These are phyloP conservation scores for Sesamia nonagrioides DNA, from an alignment of 1,140 invertebrate genomes.

Conservation along the genomic window DNA sequence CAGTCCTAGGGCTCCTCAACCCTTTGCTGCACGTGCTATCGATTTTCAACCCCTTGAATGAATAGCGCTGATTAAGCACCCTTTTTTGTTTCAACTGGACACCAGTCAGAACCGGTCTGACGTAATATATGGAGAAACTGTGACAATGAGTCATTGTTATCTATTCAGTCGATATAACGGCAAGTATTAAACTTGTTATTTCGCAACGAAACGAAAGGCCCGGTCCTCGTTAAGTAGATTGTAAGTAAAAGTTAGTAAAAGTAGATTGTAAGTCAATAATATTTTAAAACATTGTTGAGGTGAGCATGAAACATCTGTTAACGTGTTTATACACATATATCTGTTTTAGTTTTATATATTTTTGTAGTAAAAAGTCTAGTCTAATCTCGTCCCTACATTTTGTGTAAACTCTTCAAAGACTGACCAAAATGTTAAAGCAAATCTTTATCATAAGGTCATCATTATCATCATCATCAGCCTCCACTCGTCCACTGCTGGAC, in stretches of 20 bases:
- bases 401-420: no score
- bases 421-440: no score
- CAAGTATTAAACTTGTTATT: constrained; percentile 41
- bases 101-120: constrained; percentile 14
- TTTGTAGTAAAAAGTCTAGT: no score
- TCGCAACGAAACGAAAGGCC: constrained; percentile 36
- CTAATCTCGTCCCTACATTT: no score
- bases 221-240: constrained; percentile 19
- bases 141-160: constrained; percentile 48
- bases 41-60: constrained; percentile 39
- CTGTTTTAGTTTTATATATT: no score
- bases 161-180: constrained; percentile 44
- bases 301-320: background rate
- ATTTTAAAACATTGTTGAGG: background rate
- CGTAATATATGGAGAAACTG: constrained; percentile 30
- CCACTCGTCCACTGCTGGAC: no score
- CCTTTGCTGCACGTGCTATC: constrained; percentile 40
- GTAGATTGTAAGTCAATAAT: constrained; percentile 19
- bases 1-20: constrained; percentile 16
- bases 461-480: no score
- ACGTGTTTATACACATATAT: background rate
- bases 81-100: constrained; percentile 18
- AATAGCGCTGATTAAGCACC: constrained; percentile 33
- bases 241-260: constrained; percentile 1
- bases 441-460: no score